Evolutionary conservation across 2,888 invertebrate species (phyloP).

Genomic region (Yponomeuta plumbellus): DNA sequence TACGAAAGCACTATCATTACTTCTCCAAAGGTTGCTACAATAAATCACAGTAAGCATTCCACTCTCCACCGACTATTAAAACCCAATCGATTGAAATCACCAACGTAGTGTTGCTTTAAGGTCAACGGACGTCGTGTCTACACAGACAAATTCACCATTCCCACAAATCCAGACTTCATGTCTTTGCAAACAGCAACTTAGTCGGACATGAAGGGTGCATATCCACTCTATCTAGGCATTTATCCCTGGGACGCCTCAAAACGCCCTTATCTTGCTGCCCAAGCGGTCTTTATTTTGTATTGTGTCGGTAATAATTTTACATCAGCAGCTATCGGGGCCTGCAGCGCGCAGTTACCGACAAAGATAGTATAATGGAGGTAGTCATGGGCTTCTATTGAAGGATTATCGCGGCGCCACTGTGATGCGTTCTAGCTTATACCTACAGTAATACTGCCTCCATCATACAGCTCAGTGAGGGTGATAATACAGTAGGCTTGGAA

Average conservation of each 20-base stretch:
- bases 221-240: conserved; percentile 18
- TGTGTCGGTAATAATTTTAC: conserved; percentile 26
- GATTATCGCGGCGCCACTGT: not conserved
- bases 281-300: conserved; percentile 39
- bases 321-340: conserved; percentile 17
- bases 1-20: not conserved
- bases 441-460: not conserved
- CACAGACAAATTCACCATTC: not conserved
- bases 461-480: not conserved
- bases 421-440: not conserved
- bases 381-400: not conserved
- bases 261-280: conserved; percentile 17
- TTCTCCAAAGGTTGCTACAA: not conserved
- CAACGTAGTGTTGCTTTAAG: not conserved
- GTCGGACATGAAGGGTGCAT: not conserved
- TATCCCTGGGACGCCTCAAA: conserved; percentile 31
- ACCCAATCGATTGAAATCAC: not conserved
- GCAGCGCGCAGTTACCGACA: conserved; percentile 15
- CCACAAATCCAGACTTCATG: not conserved
- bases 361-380: conserved; percentile 1
- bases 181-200: not conserved
- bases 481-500: not conserved
- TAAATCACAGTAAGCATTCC: not conserved
- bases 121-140: not conserved
- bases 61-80: not conserved